Percentiles rank a stretch among this genome's conserved stretches.
Evolutionary conservation across 2,797 vertebrate genomes (phyloP).

Genomic region (Acrocephalus scirpaceus): DNA sequence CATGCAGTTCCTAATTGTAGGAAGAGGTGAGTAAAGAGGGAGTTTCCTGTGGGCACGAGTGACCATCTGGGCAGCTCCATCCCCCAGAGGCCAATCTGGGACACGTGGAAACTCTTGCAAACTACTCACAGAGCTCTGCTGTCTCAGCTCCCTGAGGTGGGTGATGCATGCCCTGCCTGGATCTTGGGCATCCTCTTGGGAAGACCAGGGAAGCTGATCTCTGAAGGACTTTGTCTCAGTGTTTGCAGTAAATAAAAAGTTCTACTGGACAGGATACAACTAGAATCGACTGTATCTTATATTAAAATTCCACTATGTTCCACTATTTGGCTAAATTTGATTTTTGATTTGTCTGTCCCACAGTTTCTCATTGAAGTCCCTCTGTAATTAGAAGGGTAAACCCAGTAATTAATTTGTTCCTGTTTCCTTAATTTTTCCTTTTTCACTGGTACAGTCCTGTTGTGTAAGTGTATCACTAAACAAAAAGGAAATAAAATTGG

Average conservation of each 20-base stretch:
- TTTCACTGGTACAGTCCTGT: not conserved
- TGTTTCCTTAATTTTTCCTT: not conserved
- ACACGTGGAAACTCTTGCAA: not conserved
- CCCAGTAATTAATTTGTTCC: not conserved
- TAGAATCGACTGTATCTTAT: not conserved
- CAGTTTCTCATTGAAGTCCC: not conserved
- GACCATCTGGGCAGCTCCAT: not conserved
- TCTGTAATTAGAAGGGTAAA: not conserved
- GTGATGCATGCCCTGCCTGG: not conserved
- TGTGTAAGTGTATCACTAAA: not conserved
- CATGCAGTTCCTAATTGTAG: constrained; percentile 11
- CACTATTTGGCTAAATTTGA: not conserved
- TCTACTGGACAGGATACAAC: not conserved
- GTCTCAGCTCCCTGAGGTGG: not conserved
- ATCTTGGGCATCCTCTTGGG: not conserved
- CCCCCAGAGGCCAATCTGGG: not conserved
- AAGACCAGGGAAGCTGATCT: not conserved
- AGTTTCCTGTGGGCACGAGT: not conserved
- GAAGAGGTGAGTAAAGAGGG: constrained; percentile 33
- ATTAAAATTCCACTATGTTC: not conserved
- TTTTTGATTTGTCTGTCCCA: not conserved
- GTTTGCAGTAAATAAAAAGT: not conserved
- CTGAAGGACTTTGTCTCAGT: not conserved
- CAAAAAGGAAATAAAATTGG: not conserved
- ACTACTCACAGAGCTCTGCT: not conserved